These are phyloP conservation scores for Boloria selene DNA, from an alignment of 2,888 invertebrate species.

Conservation along the genomic window DNA sequence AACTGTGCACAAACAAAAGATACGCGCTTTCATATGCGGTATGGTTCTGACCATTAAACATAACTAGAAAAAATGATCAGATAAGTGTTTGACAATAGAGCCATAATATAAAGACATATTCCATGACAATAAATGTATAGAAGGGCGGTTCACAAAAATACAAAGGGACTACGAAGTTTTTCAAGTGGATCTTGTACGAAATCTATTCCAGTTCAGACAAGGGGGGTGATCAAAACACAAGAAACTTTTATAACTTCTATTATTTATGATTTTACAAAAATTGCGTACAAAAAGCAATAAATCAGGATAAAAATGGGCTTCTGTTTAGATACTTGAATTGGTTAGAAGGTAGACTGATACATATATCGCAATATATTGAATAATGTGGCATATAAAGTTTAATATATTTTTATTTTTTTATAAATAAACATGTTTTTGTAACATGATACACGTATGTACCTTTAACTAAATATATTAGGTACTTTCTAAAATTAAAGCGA, in stretches of 20 bases:
- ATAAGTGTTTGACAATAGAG: conserved; percentile 76
- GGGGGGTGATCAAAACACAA: conserved; percentile 78
- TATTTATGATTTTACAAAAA: conserved; percentile 42
- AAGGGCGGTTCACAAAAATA: conserved; percentile 74
- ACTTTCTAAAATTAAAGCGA: too few species aligned
- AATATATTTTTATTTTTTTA: too few species aligned
- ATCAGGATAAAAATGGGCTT: conserved; percentile 12
- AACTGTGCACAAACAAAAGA: conserved; percentile 33
- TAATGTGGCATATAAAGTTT: too few species aligned
- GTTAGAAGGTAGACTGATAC: too few species aligned
- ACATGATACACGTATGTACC: too few species aligned
- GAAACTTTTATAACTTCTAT: conserved; percentile 41
- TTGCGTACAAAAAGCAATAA: conserved; percentile 20
- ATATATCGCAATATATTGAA: too few species aligned
- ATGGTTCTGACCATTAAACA: conserved; percentile 60
- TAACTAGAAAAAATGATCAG: conserved; percentile 72
- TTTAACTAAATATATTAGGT: too few species aligned
- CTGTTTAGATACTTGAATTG: conserved; percentile 24
- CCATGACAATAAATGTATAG: conserved; percentile 76
- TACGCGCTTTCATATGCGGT: conserved; percentile 42
- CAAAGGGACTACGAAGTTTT: conserved; percentile 66
- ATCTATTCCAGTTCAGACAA: conserved; percentile 64
- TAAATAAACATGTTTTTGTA: too few species aligned
- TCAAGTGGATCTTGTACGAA: conserved; percentile 58
- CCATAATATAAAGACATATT: conserved; percentile 79